phyloP scores from a whole-genome alignment of 2,113 vertebrate genomes.

The Cepphus grylle region DNA sequence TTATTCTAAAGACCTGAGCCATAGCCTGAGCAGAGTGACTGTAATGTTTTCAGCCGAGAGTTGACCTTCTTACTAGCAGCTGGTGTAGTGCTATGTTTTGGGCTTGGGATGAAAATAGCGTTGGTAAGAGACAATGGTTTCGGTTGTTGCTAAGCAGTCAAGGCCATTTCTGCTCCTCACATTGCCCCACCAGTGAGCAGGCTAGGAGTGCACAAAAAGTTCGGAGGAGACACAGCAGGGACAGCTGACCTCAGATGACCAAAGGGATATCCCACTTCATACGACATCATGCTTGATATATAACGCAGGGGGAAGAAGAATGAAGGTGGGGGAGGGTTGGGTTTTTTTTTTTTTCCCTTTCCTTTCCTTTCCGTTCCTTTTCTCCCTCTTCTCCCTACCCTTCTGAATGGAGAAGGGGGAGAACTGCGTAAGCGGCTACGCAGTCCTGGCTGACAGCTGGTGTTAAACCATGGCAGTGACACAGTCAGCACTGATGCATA shows the following conservation, averaged over 20 bases:
- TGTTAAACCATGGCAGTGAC: no score
- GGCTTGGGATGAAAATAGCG: background rate
- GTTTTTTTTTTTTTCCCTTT: no score
- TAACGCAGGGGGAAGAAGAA: background rate
- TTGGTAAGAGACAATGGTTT: background rate
- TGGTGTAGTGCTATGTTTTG: background rate
- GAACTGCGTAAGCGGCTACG: no score
- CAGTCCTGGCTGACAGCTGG: no score
- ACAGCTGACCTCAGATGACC: background rate
- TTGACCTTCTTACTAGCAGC: background rate
- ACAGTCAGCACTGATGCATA: no score
- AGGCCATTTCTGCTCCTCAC: background rate
- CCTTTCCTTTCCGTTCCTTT: no score
- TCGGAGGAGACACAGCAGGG: background rate
- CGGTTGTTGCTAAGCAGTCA: background rate
- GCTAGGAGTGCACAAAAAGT: background rate
- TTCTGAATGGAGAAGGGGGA: no score
- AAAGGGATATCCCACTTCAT: background rate
- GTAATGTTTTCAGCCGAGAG: background rate
- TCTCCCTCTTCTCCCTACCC: no score
- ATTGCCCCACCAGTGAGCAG: background rate
- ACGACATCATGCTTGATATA: background rate
- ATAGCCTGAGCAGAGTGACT: background rate
- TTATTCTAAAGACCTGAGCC: background rate
- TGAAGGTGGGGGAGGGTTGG: no score